Evolutionary conservation across 2,888 invertebrate species (phyloP).

Genomic region (Andrena camellia): DNA sequence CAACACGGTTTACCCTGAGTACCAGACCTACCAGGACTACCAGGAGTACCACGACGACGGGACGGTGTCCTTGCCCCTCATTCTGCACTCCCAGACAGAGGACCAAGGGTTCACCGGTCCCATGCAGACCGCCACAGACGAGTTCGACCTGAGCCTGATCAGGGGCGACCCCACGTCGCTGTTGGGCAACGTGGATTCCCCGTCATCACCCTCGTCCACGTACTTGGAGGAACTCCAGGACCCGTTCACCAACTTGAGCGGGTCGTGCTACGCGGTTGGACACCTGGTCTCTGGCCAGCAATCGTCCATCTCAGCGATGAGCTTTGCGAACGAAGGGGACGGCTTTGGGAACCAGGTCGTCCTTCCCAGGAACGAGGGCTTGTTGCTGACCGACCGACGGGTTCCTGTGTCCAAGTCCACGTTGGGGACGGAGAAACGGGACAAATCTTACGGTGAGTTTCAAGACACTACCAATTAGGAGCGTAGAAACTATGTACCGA

Average conservation of each 20-base stretch:
- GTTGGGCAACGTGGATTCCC: conserved; percentile 43
- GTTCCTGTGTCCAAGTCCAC: conserved; percentile 46
- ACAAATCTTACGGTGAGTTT: conserved; percentile 74
- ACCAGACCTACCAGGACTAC: conserved; percentile 66
- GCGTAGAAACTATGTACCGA: not conserved
- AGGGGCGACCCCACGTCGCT: conserved; percentile 82
- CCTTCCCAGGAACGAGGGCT: conserved; percentile 83
- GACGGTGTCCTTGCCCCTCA: conserved; percentile 46
- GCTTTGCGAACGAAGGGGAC: conserved; percentile 55
- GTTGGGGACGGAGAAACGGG: conserved; percentile 43
- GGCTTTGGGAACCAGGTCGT: conserved; percentile 84
- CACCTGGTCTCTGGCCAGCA: conserved; percentile 78
- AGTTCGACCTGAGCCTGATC: conserved; percentile 82
- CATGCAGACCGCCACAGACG: conserved; percentile 75
- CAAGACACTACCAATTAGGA: too few species aligned
- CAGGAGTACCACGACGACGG: conserved; percentile 67
- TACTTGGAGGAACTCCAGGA: conserved; percentile 73
- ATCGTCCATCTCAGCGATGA: conserved; percentile 32
- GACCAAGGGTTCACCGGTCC: conserved; percentile 49
- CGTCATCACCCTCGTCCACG: conserved; percentile 67
- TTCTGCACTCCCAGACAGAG: conserved; percentile 48
- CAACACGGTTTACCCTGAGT: conserved; percentile 63
- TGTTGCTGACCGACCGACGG: conserved; percentile 56
- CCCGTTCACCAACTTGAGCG: conserved; percentile 60
- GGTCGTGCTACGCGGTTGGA: conserved; percentile 78